phyloP scores from a whole-genome alignment of 2,888 invertebrate species.

The Marronus borbonicus region DNA sequence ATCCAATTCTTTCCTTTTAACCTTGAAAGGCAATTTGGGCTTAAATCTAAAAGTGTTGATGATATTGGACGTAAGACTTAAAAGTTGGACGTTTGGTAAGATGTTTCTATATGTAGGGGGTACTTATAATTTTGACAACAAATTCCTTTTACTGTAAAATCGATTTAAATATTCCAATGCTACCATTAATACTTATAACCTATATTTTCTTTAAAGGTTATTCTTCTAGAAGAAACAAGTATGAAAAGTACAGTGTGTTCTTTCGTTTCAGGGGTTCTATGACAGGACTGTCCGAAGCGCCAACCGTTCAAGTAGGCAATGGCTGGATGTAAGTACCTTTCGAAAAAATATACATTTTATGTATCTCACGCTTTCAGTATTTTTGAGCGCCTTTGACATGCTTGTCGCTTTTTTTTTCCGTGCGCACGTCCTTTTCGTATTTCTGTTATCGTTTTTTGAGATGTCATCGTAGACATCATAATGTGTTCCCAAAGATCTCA shows the following conservation, averaged over 20 bases:
- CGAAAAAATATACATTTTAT: not conserved
- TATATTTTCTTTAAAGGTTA: no score
- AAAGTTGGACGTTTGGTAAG: no score
- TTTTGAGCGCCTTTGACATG: conserved; percentile 19
- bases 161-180: no score
- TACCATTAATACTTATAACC: no score
- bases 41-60: no score
- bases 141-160: no score
- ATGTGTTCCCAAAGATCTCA: not conserved
- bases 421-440: not conserved
- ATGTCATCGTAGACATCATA: conserved; percentile 9
- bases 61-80: no score
- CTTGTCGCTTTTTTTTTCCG: conserved; percentile 28
- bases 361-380: conserved; percentile 19
- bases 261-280: conserved; percentile 72
- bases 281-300: conserved; percentile 72
- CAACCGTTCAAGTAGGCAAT: conserved; percentile 72
- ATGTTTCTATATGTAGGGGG: no score
- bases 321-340: conserved; percentile 74
- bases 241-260: conserved; percentile 5
- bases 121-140: no score
- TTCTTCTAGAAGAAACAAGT: no score
- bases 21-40: no score
- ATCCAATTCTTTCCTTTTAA: no score
- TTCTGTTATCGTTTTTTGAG: conserved; percentile 14